phyloP scores from a whole-genome alignment of 2,888 invertebrate species.

The Drosophila anomalata region DNA sequence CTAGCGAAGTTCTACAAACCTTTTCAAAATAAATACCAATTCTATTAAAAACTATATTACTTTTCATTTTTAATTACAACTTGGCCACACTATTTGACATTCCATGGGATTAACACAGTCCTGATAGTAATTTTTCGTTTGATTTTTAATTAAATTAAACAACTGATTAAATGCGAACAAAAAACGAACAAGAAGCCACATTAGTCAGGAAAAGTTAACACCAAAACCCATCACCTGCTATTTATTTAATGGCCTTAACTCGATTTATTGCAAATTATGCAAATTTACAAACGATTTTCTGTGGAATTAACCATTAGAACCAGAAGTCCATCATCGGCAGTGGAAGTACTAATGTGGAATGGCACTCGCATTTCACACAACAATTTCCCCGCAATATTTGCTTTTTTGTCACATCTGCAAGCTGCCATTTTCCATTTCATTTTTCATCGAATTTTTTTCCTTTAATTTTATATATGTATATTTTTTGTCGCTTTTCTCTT shows the following conservation, averaged over 20 bases:
- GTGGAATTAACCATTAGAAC: constrained; percentile 29
- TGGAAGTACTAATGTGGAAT: constrained; percentile 11
- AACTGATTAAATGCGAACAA: too few species aligned
- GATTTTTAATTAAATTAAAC: background rate
- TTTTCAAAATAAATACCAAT: too few species aligned
- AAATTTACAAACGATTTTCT: constrained; percentile 2
- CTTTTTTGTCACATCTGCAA: constrained; percentile 20
- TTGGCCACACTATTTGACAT: background rate
- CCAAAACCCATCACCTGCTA: background rate
- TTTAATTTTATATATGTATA: background rate
- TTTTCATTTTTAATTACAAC: background rate
- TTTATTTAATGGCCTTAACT: constrained; percentile 3
- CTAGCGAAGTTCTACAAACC: too few species aligned
- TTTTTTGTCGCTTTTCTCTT: background rate
- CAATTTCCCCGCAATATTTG: background rate
- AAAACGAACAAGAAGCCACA: background rate
- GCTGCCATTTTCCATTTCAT: constrained; percentile 6
- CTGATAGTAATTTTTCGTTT: background rate
- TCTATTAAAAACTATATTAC: too few species aligned
- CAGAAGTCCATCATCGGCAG: constrained; percentile 18
- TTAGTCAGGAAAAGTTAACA: background rate
- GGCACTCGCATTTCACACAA: constrained; percentile 3
- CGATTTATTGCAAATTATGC: constrained; percentile 6
- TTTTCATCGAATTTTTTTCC: constrained; percentile 2
- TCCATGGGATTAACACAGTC: background rate